Evolutionary conservation across 2,113 vertebrate species (phyloP), one percentile per base, ranked within the genome.

Genomic region (Eolophus roseicapilla): DNA sequence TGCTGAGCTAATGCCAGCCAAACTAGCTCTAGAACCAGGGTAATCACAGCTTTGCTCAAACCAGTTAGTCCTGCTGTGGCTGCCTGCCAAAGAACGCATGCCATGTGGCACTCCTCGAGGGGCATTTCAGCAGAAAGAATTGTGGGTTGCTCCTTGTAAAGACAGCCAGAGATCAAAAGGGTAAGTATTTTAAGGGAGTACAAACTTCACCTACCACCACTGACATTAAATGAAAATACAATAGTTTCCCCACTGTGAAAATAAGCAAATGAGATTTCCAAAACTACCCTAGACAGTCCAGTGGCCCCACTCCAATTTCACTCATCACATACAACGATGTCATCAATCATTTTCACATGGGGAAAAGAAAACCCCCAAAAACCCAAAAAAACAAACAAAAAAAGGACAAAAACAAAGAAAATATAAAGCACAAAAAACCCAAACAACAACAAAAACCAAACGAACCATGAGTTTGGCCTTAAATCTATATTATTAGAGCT

Each of bases 31-130:
- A 37, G 47, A 43, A 2, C 7, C 49, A 37, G 11, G 11, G 43
- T 17, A 17, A 57, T 10, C 28, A 1, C 64, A 29, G 18, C 76
- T 75, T 44, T 33, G 69, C 53, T 55, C 41, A 11, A 62, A 41
- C 55, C 76, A 37, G 1, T 23, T 17, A 13, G 27, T 11, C 24
- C 39, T 2, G 3, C 63, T 25, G 79, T 29, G 44, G 39, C 33
- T 33, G 23, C 53, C 39, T 13, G 33, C 37, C 78, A 60, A 20
- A 9, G 6, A 3, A 12, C 49, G 17, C 8, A 0, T 1, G 14
- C 21, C 6, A 1, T 1, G 2, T 3, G 23, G 46, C 53, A 13
- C 62, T 23, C 25, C 31, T 27, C 11, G 2, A 11, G 25, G 29
- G 14, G 5, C 3, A 2, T 33, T 27, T 47, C 37, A 47, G 33